A percentile compares a stretch with the other conserved stretches of the same genome.
Conservation (phyloP, 2,888 invertebrate species). For the Copidosoma aretas region DNA sequence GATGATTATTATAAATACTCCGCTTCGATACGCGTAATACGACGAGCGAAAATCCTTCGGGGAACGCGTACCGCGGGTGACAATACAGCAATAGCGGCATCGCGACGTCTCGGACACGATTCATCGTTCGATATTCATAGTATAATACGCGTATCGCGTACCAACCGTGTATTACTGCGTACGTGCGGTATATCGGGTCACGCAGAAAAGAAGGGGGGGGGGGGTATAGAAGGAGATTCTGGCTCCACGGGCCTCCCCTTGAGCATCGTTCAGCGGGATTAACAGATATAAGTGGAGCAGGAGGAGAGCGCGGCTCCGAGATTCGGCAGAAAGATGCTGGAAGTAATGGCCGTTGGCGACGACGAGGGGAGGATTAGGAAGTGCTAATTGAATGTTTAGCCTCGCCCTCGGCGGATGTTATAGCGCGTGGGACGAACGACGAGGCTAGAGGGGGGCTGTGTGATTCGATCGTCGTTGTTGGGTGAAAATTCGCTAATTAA, state of each 20-base stretch:
- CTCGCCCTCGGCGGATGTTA: slow-evolving; percentile 23
- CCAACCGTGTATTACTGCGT: too few relatives aligned
- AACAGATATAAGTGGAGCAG: slow-evolving; percentile 54
- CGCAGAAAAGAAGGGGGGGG: slow-evolving; percentile 40
- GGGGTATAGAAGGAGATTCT: slow-evolving; percentile 25
- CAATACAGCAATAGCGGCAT: too few relatives aligned
- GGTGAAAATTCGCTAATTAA: background rate
- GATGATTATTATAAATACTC: too few relatives aligned
- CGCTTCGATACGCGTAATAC: too few relatives aligned
- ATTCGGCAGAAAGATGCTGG: slow-evolving; percentile 57
- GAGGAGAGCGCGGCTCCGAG: slow-evolving; percentile 38
- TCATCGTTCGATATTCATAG: background rate
- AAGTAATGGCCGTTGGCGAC: slow-evolving; percentile 63
- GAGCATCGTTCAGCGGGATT: slow-evolving; percentile 61
- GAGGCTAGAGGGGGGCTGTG: background rate
- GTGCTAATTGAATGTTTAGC: slow-evolving; percentile 63
- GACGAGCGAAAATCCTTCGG: too few relatives aligned
- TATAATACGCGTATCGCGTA: too few relatives aligned
- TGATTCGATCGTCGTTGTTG: background rate
- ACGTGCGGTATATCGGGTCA: background rate
- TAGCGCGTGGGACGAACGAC: background rate
- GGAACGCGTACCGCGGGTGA: too few relatives aligned
- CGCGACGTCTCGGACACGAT: slow-evolving; percentile 36
- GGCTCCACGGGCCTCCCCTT: slow-evolving; percentile 54
- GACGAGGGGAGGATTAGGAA: slow-evolving; percentile 59